phyloP scores from a whole-genome alignment of 2,888 invertebrate genomes.

The Chymomyza amoena region DNA sequence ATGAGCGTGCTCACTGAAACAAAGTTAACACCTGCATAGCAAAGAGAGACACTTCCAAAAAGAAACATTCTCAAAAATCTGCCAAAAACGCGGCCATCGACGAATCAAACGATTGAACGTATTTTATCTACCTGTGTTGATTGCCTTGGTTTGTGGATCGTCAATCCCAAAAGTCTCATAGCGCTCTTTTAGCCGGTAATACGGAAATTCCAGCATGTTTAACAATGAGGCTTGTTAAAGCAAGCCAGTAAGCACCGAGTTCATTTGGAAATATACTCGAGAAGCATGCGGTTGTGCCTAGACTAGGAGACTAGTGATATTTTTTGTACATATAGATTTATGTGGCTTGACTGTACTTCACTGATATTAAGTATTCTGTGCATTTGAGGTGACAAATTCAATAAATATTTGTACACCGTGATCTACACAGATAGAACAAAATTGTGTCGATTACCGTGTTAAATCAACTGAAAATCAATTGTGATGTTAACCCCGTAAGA shows the following conservation, averaged over 20 bases:
- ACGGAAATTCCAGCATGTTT: background rate
- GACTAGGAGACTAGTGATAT: background rate
- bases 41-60: constrained; percentile 5
- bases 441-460: constrained; percentile 78
- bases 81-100: constrained; percentile 9
- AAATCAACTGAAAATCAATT: constrained; percentile 70
- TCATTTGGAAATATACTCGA: constrained; percentile 51
- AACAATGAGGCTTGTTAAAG: background rate
- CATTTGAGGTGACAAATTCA: constrained; percentile 77
- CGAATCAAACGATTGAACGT: constrained; percentile 15
- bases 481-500: constrained; percentile 78
- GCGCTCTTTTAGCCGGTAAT: background rate
- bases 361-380: constrained; percentile 65
- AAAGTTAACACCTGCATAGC: constrained; percentile 5
- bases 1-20: constrained; percentile 12
- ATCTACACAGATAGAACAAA: constrained; percentile 78
- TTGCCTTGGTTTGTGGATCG: constrained; percentile 9
- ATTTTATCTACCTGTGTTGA: constrained; percentile 26
- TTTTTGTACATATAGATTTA: background rate
- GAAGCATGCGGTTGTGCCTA: constrained; percentile 46
- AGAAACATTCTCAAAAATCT: constrained; percentile 32
- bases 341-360: constrained; percentile 46
- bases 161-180: background rate
- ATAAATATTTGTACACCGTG: constrained; percentile 75
- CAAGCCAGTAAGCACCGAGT: constrained; percentile 15